Conservation (phyloP, 2,113 vertebrate genomes). For the Corythoichthys haematopterus region DNA sequence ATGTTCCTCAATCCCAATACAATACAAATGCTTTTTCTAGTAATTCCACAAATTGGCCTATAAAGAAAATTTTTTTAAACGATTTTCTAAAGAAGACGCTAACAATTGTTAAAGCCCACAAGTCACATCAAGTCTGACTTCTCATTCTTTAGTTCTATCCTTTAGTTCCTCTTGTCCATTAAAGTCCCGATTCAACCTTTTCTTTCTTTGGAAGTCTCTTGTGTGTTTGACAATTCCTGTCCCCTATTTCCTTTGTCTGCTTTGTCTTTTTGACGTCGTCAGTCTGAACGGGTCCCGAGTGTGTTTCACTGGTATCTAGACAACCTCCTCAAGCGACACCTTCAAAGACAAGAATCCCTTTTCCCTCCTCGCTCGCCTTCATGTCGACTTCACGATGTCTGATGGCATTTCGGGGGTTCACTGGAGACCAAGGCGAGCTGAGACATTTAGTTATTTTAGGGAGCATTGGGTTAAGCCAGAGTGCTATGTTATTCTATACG, state of each 20-base stretch:
- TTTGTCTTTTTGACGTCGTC: constrained; percentile 3
- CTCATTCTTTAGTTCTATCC: not conserved
- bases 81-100: not conserved
- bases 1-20: too few species aligned
- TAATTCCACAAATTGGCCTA: not conserved
- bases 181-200: not conserved
- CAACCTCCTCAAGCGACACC: not conserved
- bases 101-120: not conserved
- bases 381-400: constrained; percentile 11
- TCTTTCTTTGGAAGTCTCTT: not conserved
- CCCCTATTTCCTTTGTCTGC: constrained; percentile 1
- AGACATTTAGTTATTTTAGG: not conserved
- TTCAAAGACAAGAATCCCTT: not conserved
- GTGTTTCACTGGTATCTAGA: not conserved
- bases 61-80: not conserved
- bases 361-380: not conserved
- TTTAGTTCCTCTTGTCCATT: not conserved
- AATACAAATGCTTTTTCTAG: not conserved
- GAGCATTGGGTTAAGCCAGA: not conserved
- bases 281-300: not conserved
- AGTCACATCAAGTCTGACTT: not conserved
- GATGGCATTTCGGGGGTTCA: constrained; percentile 25
- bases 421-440: not conserved
- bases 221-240: not conserved
- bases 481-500: not conserved